phyloP scores from a whole-genome alignment of 2,113 vertebrate species.

The Elephantulus edwardii region DNA sequence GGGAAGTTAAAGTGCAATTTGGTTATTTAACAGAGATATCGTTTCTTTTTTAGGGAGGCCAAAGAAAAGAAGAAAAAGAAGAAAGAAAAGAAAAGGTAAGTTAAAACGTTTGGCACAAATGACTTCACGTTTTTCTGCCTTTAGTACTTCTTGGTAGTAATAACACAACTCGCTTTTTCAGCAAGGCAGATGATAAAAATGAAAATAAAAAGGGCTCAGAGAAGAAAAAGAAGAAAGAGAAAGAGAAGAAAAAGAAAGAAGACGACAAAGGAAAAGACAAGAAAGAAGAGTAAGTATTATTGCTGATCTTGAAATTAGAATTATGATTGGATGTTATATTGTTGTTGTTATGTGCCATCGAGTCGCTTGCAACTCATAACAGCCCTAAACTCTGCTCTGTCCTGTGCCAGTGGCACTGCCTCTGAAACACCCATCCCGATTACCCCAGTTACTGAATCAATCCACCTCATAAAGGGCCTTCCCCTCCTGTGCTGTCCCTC shows the following conservation, averaged over 20 bases:
- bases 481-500: no score
- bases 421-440: no score
- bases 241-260: slow-evolving; percentile 81
- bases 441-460: no score
- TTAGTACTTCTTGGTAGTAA: slow-evolving; percentile 43
- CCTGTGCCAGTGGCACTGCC: no score
- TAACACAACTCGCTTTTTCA: slow-evolving; percentile 72
- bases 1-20: neutral
- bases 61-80: slow-evolving; percentile 88
- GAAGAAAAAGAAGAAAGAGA: slow-evolving; percentile 82
- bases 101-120: neutral
- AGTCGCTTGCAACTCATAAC: no score
- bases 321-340: slow-evolving; percentile 25
- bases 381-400: no score
- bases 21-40: slow-evolving; percentile 37
- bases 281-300: slow-evolving; percentile 84
- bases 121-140: neutral
- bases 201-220: slow-evolving; percentile 83
- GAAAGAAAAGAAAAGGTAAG: slow-evolving; percentile 86
- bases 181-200: slow-evolving; percentile 82
- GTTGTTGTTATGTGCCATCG: no score
- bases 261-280: slow-evolving; percentile 84
- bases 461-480: no score
- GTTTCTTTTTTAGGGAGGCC: slow-evolving; percentile 81
- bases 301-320: neutral